These are phyloP conservation scores for Calyptomena viridis DNA, from an alignment of 2,113 vertebrate genomes.

Conservation along the genomic window DNA sequence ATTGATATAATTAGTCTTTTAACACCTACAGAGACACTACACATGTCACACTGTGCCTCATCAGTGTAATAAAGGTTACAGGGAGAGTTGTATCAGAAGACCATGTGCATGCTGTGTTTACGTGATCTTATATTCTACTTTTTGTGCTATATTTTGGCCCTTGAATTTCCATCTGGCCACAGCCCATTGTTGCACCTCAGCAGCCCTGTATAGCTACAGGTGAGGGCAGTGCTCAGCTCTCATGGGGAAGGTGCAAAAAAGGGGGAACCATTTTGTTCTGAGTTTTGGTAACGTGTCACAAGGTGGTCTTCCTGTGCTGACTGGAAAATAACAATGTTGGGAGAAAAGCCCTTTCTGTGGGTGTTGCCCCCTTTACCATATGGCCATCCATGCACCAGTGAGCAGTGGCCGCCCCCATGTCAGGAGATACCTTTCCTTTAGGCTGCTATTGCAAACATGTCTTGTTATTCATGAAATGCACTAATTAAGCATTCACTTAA, in stretches of 20 bases:
- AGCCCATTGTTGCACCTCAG: accelerated
- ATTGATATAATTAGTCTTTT: constrained; percentile 6
- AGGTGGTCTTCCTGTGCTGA: not conserved
- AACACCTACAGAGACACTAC: not conserved
- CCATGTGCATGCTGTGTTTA: not conserved
- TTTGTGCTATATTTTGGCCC: not conserved
- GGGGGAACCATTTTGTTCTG: not conserved
- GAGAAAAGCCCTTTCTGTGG: not conserved
- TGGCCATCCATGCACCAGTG: not conserved
- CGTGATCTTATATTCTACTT: accelerated
- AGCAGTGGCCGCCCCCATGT: not conserved
- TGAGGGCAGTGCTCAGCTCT: not conserved
- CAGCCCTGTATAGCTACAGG: not conserved
- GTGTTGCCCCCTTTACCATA: not conserved
- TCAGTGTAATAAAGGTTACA: not conserved
- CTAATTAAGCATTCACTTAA: constrained; percentile 66
- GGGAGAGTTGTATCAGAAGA: not conserved
- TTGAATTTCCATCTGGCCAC: not conserved
- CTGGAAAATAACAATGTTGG: not conserved
- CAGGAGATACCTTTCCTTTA: not conserved
- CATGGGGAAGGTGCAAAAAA: not conserved
- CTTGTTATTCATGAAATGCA: constrained; percentile 47
- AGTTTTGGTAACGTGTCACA: accelerated
- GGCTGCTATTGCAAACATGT: constrained; percentile 17
- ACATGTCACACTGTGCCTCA: not conserved